Evolutionary conservation across 2,797 vertebrate species (phyloP).

Genomic region (Chromis chromis): DNA sequence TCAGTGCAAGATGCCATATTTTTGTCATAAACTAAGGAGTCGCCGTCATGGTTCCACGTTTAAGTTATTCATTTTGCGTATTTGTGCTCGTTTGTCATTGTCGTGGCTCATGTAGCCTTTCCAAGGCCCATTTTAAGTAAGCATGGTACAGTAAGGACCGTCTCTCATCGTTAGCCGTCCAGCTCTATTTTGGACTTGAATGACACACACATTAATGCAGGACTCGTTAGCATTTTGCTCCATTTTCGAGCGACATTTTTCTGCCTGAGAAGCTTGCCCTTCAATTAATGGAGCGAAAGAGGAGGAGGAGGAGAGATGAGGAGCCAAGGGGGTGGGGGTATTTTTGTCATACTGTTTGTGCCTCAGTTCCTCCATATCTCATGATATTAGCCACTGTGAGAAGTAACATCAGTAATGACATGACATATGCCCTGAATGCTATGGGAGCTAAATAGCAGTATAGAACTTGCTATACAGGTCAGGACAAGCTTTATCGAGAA

Average conservation of each 20-base stretch:
- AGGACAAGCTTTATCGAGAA: background rate
- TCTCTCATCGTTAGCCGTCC: conserved; percentile 35
- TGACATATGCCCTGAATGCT: conserved; percentile 11
- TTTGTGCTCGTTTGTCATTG: conserved; percentile 3
- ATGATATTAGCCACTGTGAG: conserved; percentile 36
- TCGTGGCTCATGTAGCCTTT: background rate
- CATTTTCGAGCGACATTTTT: conserved; percentile 69
- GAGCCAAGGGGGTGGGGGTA: conserved; percentile 33
- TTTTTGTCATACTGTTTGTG: conserved; percentile 60
- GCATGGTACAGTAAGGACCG: conserved; percentile 17
- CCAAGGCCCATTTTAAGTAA: conserved; percentile 27
- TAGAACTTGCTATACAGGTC: background rate
- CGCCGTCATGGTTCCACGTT: background rate
- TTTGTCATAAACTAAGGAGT: background rate
- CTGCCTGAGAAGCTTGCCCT: conserved; percentile 67
- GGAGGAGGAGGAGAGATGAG: conserved; percentile 39
- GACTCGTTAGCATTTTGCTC: conserved; percentile 69
- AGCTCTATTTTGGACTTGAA: conserved; percentile 56
- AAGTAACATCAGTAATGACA: conserved; percentile 20
- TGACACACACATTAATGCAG: conserved; percentile 53
- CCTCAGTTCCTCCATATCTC: conserved; percentile 48
- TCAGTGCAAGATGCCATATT: background rate
- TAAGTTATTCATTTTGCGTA: background rate
- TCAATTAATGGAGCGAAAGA: conserved; percentile 68
- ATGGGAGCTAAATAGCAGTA: background rate